phyloP scores from a whole-genome alignment of 2,797 vertebrate genomes.

The Lutjanus argentimaculatus region DNA sequence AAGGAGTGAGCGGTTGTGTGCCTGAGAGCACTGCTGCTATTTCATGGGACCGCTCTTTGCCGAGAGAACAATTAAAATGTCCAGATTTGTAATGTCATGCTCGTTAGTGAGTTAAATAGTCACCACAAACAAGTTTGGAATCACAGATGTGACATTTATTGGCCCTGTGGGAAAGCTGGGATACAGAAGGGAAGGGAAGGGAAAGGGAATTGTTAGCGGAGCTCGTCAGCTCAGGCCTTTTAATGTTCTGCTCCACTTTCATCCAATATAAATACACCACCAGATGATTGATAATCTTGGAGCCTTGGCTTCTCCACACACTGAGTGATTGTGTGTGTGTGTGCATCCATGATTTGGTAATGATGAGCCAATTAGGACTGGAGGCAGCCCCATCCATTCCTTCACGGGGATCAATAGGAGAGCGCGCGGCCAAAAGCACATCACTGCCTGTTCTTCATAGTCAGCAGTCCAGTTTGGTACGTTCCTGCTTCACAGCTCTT shows the following conservation, averaged over 20 bases:
- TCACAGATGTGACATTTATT: constrained; percentile 52
- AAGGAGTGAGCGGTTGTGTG: not conserved
- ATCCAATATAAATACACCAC: constrained; percentile 19
- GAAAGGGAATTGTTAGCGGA: not conserved
- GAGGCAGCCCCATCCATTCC: constrained; percentile 21
- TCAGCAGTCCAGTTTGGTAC: not conserved
- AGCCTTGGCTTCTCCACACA: constrained; percentile 3
- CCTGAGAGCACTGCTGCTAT: not conserved
- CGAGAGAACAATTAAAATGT: constrained; percentile 29
- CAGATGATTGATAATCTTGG: constrained; percentile 36
- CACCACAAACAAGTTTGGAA: constrained; percentile 21
- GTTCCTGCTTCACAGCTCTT: not conserved
- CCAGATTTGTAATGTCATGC: constrained; percentile 51
- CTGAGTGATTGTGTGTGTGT: constrained; percentile 9
- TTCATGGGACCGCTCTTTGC: not conserved
- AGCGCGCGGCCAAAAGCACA: not conserved
- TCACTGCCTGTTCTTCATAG: not conserved
- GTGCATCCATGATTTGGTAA: constrained; percentile 14
- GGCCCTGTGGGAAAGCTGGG: not conserved
- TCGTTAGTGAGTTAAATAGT: constrained; percentile 32
- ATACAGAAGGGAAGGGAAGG: not conserved
- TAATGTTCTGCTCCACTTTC: constrained; percentile 12
- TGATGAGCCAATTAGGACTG: constrained; percentile 46
- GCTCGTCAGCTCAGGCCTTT: not conserved
- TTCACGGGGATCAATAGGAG: constrained; percentile 42